These are phyloP conservation scores for Chrysolina oricalcia DNA, from an alignment of 2,888 invertebrate genomes.

Conservation along the genomic window DNA sequence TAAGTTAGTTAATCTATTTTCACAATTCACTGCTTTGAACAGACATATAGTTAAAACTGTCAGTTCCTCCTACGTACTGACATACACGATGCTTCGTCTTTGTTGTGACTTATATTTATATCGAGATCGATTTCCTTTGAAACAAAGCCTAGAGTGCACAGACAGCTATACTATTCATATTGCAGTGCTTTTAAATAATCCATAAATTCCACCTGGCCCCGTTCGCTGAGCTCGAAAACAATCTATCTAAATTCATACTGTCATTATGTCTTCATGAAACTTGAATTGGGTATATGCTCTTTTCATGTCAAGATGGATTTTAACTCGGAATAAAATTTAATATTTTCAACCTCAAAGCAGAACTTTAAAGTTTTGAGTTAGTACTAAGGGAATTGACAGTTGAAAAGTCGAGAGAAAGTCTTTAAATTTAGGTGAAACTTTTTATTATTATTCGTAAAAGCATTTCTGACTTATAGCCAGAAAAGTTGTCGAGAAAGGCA, in stretches of 20 bases:
- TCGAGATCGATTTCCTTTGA: conserved; percentile 22
- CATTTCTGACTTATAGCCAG: not conserved
- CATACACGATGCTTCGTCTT: not conserved
- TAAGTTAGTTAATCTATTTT: too few relatives aligned
- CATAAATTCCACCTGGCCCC: conserved; percentile 13
- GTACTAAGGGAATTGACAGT: not conserved
- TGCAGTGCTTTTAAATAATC: conserved; percentile 21
- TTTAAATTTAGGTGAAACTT: conserved; percentile 7
- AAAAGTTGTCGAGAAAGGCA: too few relatives aligned
- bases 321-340: not conserved
- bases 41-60: too few relatives aligned
- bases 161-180: conserved; percentile 5
- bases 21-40: too few relatives aligned
- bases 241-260: conserved; percentile 18
- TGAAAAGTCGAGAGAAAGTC: not conserved
- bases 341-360: conserved; percentile 3
- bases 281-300: conserved; percentile 1
- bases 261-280: conserved; percentile 18
- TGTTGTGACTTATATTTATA: not conserved
- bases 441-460: not conserved
- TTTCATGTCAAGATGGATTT: not conserved
- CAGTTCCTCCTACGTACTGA: too few relatives aligned
- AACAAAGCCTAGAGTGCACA: not conserved
- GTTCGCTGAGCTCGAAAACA: conserved; percentile 6
- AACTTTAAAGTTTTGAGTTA: not conserved